Conservation (phyloP, 2,797 vertebrate species). For the Gadopsis marmoratus region DNA sequence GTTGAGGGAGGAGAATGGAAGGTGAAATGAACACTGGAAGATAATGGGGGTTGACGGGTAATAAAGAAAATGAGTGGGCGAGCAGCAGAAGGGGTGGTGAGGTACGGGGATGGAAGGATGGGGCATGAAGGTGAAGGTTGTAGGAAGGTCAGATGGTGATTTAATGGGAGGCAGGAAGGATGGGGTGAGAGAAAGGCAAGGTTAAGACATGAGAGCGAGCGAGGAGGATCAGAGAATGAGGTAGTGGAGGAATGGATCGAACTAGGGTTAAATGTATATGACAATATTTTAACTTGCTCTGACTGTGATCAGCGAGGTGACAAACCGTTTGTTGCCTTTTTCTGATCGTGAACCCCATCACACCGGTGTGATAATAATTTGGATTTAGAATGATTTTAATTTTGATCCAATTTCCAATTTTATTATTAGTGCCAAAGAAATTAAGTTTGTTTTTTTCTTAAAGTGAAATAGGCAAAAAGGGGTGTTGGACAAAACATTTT, state of each 20-base stretch:
- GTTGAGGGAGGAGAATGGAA: slow-evolving; percentile 4
- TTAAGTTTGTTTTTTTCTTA: background rate
- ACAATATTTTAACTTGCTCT: background rate
- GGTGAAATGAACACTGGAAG: slow-evolving; percentile 22
- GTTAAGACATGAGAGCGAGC: background rate
- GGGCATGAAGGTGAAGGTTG: slow-evolving; percentile 58
- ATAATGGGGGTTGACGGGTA: slow-evolving; percentile 27
- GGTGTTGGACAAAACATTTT: background rate
- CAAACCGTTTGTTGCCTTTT: background rate
- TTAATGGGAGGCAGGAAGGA: slow-evolving; percentile 47
- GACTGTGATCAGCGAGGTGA: background rate
- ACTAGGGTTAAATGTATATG: slow-evolving; percentile 19
- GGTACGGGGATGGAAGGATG: slow-evolving; percentile 17
- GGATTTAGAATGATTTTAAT: background rate
- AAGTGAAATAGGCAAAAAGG: background rate
- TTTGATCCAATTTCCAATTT: background rate
- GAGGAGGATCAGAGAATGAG: slow-evolving; percentile 22
- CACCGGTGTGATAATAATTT: background rate
- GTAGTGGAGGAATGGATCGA: background rate
- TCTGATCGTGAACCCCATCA: background rate
- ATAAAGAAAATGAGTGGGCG: slow-evolving; percentile 20
- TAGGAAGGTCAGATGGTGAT: slow-evolving; percentile 49
- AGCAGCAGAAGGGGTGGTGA: background rate
- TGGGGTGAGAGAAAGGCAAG: slow-evolving; percentile 15
- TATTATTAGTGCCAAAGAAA: too few species aligned